Conservation (phyloP, 2,888 invertebrate species). For the Eurytoma adleriae region DNA sequence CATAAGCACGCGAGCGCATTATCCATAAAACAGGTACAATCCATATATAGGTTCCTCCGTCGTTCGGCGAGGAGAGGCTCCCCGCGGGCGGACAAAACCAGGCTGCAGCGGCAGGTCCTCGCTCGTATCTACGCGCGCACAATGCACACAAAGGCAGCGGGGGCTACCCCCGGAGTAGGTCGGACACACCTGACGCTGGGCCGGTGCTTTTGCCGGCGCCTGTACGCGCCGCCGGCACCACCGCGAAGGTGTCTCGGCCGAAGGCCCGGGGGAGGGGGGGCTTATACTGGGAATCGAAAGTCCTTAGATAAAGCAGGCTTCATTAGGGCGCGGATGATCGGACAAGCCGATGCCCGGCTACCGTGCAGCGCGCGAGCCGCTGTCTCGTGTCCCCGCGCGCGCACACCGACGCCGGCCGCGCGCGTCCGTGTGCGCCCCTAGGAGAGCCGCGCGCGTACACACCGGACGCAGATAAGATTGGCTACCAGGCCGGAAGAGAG, state of each 20-base stretch:
- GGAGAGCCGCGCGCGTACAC: no score
- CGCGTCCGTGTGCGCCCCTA: not conserved
- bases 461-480: not conserved
- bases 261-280: conserved; percentile 23
- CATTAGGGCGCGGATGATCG: conserved; percentile 76
- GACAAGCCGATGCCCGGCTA: conserved; percentile 73
- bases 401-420: not conserved
- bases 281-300: conserved; percentile 75
- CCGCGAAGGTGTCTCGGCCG: conserved; percentile 73
- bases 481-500: not conserved
- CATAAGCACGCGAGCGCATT: no score
- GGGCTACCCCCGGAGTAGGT: conserved; percentile 20
- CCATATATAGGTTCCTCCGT: no score
- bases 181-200: conserved; percentile 47
- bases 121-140: no score
- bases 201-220: conserved; percentile 69
- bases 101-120: not conserved
- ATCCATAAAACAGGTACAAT: no score
- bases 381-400: not conserved
- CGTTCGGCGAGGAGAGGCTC: no score
- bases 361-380: conserved; percentile 39
- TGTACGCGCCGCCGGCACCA: conserved; percentile 73
- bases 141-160: not conserved
- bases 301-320: conserved; percentile 76
- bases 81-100: not conserved